A percentile compares a stretch with the other conserved stretches of the same genome.
Evolutionary conservation across 2,797 vertebrate species (phyloP).

Genomic region (Notolepis coatsorum): DNA sequence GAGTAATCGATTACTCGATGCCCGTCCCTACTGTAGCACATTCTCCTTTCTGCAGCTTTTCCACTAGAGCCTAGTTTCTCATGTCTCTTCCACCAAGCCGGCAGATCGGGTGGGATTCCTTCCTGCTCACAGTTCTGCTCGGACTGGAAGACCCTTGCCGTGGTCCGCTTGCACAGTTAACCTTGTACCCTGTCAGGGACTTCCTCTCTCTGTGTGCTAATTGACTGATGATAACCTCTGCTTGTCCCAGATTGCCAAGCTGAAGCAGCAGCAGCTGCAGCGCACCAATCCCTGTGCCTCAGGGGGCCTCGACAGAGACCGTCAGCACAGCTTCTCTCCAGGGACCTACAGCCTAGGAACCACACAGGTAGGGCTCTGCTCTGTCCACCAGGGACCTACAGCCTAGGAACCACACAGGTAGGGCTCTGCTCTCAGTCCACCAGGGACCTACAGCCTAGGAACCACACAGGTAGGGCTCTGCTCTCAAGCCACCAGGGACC

Average conservation of each 20-base stretch:
- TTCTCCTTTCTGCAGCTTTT: conserved; percentile 38
- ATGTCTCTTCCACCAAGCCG: neutral
- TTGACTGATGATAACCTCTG: conserved; percentile 44
- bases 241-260: conserved; percentile 83
- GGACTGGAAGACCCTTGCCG: too few relatives aligned
- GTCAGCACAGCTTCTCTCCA: conserved; percentile 69
- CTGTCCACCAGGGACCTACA: too few relatives aligned
- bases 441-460: too few relatives aligned
- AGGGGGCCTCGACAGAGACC: conserved; percentile 82
- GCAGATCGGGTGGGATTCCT: too few relatives aligned
- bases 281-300: conserved; percentile 75
- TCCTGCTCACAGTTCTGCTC: neutral
- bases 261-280: conserved; percentile 91
- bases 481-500: too few relatives aligned
- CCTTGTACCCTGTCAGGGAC: conserved; percentile 13
- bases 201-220: conserved; percentile 4
- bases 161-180: too few relatives aligned
- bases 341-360: conserved; percentile 69
- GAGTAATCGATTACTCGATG: too few relatives aligned
- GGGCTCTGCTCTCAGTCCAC: too few relatives aligned
- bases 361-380: conserved; percentile 63
- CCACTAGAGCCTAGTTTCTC: neutral
- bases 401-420: too few relatives aligned
- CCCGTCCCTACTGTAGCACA: too few relatives aligned
- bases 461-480: too few relatives aligned